Base-by-base conservation (phyloP, 2,888 invertebrate genomes). In the Dysmachus trigonus region DNA sequence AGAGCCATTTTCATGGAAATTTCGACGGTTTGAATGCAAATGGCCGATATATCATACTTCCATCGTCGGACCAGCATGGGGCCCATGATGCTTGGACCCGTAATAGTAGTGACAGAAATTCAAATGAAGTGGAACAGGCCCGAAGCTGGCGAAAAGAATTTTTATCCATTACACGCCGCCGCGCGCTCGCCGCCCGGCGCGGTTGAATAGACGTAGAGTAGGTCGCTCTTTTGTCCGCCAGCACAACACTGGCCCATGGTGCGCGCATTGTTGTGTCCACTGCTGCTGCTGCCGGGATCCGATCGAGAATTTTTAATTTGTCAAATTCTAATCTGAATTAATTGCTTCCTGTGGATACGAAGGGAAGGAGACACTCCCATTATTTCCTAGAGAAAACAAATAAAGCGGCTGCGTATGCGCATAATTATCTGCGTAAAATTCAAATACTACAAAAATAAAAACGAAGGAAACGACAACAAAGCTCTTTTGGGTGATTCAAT, bases 31-130 rank as follows among this genome's bases (percentile, higher is more conserved):
- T 38, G 76, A 84, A 86, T 86, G 86, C 77, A 84, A 84, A 77
- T 76, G 76, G 72, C 84, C 77, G 53, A 77, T 84, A 62, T 83
- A 86, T 76, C 76, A 62, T 51, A 77, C 62, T 47, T 85, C 85
- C 77, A 86, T 85, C 85, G 77, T 71, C 30, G 22, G 77, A 79
- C 62, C 86, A 86, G 71, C 85, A 86, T 86, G 76, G 77, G 85
- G 62, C 72, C 41, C 0, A 7, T n/a, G 8, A 7, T 73, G 22
- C 62, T 51, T 22, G 62, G 35, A 13, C 27, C n/a, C 73, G 35
- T 35, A 73, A 73, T 31, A 33, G 73, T 73, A 73, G 31, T 35
- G 35, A 73, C 73, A 73, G 73, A 76, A 76, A 74, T 76, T 74
- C 76, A 76, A 76, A 76, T 76, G 76, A 76, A 76, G 76, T 38